phyloP scores from a whole-genome alignment of 2,888 invertebrate genomes.

The Andricus curvator region DNA sequence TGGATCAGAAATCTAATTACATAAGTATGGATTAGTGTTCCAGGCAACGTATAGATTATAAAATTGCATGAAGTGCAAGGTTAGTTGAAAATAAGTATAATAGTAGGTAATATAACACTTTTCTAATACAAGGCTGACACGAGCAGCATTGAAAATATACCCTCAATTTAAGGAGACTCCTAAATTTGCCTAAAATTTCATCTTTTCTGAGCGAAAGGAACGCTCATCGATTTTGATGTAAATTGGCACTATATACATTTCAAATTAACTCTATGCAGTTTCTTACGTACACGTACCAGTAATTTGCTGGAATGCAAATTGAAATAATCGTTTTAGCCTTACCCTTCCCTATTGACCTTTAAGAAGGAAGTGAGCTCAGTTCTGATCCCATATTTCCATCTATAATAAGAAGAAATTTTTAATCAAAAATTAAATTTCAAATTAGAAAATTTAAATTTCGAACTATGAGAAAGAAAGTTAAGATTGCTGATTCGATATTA shows the following conservation, averaged over 20 bases:
- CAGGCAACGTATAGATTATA: background rate
- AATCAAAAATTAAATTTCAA: background rate
- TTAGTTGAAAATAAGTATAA: background rate
- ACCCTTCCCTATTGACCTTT: constrained; percentile 11
- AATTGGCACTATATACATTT: constrained; percentile 8
- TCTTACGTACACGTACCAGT: background rate
- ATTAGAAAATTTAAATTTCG: background rate
- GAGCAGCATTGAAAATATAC: constrained; percentile 25
- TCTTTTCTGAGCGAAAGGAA: background rate
- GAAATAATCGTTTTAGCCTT: constrained; percentile 20
- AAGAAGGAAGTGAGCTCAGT: background rate
- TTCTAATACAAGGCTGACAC: constrained; percentile 24
- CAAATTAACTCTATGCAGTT: constrained; percentile 1
- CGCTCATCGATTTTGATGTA: constrained; percentile 14
- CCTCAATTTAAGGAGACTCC: background rate
- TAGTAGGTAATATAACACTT: background rate
- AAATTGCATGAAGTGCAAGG: constrained; percentile 14
- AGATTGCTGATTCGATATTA: too few relatives aligned
- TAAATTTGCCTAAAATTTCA: background rate
- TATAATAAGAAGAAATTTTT: background rate
- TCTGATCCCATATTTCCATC: constrained; percentile 4
- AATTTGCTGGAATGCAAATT: constrained; percentile 23
- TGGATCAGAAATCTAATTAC: background rate
- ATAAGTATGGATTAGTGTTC: background rate
- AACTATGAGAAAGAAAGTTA: too few relatives aligned